These are phyloP conservation scores for Torymus tubicola DNA, from an alignment of 2,888 invertebrate genomes.

Conservation along the genomic window DNA sequence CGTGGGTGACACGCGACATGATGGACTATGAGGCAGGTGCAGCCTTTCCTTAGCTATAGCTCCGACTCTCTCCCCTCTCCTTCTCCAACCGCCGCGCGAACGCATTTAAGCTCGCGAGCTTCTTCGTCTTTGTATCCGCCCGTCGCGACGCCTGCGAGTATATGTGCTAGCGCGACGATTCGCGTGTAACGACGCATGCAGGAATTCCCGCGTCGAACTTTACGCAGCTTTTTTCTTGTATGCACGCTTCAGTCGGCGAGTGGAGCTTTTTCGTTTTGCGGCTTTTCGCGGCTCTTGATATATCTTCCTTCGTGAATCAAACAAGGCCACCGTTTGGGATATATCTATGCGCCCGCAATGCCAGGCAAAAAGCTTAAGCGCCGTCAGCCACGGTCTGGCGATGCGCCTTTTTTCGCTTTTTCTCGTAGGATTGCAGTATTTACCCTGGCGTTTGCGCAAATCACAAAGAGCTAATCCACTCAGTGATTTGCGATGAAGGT, in stretches of 20 bases:
- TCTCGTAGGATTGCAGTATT: not conserved
- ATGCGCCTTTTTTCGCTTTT: not conserved
- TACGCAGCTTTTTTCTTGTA: not conserved
- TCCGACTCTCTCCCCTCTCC: conserved; percentile 41
- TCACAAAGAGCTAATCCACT: conserved; percentile 44
- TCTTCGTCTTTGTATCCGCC: conserved; percentile 45
- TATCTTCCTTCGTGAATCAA: conserved; percentile 53
- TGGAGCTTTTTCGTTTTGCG: no score
- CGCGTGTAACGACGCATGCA: conserved; percentile 65
- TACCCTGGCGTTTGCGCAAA: conserved; percentile 42
- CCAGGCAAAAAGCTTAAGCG: conserved; percentile 30
- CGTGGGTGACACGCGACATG: conserved; percentile 75
- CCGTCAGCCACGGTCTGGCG: no score
- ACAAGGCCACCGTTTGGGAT: conserved; percentile 15
- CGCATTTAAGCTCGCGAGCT: conserved; percentile 62
- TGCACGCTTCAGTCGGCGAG: no score
- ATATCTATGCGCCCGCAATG: conserved; percentile 10
- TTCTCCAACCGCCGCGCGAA: conserved; percentile 30
- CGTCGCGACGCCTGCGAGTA: conserved; percentile 55
- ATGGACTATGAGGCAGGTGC: conserved; percentile 75
- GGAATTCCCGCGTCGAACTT: conserved; percentile 41
- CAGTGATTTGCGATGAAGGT: conserved; percentile 46
- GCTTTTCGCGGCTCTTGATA: conserved; percentile 46
- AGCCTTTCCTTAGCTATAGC: conserved; percentile 65
- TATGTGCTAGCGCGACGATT: conserved; percentile 60